Base-by-base conservation (phyloP, 2,113 vertebrate species). In the Andinoacara biseriatus region DNA sequence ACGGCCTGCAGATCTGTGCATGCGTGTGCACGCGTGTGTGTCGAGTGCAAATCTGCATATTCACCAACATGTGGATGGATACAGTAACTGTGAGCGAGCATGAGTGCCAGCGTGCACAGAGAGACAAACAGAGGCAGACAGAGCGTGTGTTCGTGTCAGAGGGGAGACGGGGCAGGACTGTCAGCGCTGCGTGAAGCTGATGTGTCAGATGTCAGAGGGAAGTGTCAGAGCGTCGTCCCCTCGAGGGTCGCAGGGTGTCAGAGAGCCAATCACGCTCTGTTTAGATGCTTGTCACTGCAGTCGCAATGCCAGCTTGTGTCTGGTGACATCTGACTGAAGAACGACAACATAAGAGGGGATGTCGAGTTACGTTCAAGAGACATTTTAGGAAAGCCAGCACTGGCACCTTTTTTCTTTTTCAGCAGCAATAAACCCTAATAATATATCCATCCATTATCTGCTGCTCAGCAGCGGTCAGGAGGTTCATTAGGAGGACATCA, bases 191-290 rank as follows among this genome's bases (percentile, higher is more conserved):
- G 40, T 86, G 88, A 84, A 87, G 91, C 88, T 74, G 85, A 90
- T 82, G 83, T 91, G 92, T 92, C 90, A 90, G 82, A 90, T 90
- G 92, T 93, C 88, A 89, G 87, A 84, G 76, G 33, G 56, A 84
- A 77, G 90, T 84, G 90, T 92, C 88, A 88, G 89, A 76, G 88
- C 76, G 86, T 80, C 43, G 43, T 81, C 69, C 83, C 89, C 65
- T 52, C 1, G 43, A 26, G 65, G 43, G 43, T 31, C 78, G 26
- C 56, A 1, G 85, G 69, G 92, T 81, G 85, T 87, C 90, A 74
- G 82, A 35, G 60, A 56, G 61, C 83, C 87, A n/a, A 84, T 91
- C 89, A 58, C 2, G 60, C 82, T 88, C 79, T 90, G 87, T 87
- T 90, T 85, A 57, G 84, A 89, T 69, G 74, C 78, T 35, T 85